Conservation (phyloP, 2,113 vertebrate genomes). For the Toxotes chatareus region DNA sequence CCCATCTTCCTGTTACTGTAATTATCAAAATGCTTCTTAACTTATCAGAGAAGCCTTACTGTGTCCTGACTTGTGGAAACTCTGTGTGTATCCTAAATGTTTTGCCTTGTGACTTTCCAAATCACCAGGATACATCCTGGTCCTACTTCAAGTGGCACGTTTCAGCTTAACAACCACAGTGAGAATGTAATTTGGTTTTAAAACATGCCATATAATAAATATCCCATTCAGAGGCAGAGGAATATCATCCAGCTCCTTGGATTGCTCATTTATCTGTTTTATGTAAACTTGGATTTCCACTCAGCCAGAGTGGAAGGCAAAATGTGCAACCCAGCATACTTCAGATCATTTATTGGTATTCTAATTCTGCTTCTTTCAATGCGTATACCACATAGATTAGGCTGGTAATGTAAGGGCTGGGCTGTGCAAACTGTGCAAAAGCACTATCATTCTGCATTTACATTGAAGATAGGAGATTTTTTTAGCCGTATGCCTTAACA, state of each 20-base stretch:
- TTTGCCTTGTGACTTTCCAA: slow-evolving; percentile 28
- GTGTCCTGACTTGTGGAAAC: slow-evolving; percentile 37
- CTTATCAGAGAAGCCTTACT: slow-evolving; percentile 36
- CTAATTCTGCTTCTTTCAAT: background rate
- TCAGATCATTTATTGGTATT: background rate
- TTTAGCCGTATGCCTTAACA: slow-evolving; percentile 27
- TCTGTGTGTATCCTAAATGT: slow-evolving; percentile 14
- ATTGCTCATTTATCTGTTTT: slow-evolving; percentile 25
- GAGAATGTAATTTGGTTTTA: slow-evolving; percentile 16
- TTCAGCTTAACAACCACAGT: slow-evolving; percentile 11
- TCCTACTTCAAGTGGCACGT: slow-evolving; percentile 19
- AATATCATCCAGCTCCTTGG: slow-evolving; percentile 17
- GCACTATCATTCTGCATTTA: background rate
- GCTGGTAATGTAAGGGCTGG: background rate
- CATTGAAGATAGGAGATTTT: background rate
- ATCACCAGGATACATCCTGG: slow-evolving; percentile 22
- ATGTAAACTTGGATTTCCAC: slow-evolving; percentile 7
- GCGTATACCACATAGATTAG: background rate
- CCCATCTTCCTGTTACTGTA: background rate
- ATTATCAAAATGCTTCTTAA: slow-evolving; percentile 27
- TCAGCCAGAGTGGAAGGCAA: background rate
- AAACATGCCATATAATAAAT: background rate
- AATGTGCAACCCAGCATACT: background rate
- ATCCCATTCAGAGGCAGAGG: background rate
- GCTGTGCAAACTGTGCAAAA: background rate